Base-by-base conservation (phyloP, 2,888 invertebrate genomes). In the Mamestra brassicae region DNA sequence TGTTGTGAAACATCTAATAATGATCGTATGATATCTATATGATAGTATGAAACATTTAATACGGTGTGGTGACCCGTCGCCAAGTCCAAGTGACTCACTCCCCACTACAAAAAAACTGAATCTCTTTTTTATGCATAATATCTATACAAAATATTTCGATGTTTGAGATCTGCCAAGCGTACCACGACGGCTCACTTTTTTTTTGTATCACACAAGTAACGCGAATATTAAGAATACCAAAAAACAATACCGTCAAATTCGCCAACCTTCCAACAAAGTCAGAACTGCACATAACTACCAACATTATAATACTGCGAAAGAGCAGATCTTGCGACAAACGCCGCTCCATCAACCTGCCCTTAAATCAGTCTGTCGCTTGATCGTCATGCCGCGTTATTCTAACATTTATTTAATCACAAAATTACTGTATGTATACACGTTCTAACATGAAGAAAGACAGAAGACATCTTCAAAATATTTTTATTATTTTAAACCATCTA, bases 361-460 rank as follows among this genome's bases (percentile, higher is more conserved):
- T 91, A 92, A 88, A 91, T 95, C 95, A 95, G 96, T 95, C 96
- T 93, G 95, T 92, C 90, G 83, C 84, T 89, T 90, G 90, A 83
- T 90, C 91, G 90, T 89, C 93, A 90, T 92, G 91, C 93, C 92
- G 90, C 92, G 87, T 91, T 85, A 88, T 88, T 89, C 93, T 93
- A 93, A 92, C 90, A 93, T 93, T 88, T 92, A 93, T 93, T 88
- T 92, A 93, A 95, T 94, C 94, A 95, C 95, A 95, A 93, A 94
- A 91, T 93, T 93, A 90, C 93, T 94, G 94, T 94, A 78, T 78
- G 82, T 82, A 93, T 93, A 96, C 94, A 94, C 90, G 92, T 94
- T 93, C 95, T 94, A 95, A 95, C 93, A 93, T 89, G 91, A 90
- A 94, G 93, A 92, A 85, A 85, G 83, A 82, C 68, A 90, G 79